Evolutionary conservation across 2,888 invertebrate genomes (phyloP), one percentile per base, ranked within the genome.

Genomic region (Lucinisca nassula): DNA sequence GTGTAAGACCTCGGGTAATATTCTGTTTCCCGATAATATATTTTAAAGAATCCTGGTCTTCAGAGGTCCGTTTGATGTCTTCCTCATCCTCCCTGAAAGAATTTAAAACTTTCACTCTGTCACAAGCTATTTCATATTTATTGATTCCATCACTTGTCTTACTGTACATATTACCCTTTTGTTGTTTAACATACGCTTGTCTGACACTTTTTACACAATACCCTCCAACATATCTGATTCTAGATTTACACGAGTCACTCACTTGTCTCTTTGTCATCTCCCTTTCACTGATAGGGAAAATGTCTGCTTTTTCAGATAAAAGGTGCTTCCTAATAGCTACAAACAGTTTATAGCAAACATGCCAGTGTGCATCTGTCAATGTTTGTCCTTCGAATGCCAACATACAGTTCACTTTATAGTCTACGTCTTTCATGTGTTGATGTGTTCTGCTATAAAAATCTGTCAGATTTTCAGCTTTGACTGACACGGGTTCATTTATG

Each of bases 141-240:
- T 21, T 0, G 21, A 72, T n/a, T 24, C n/a, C 55, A 17, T 58
- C 27, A 45, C 24, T 24, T n/a, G 58, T 45, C 2, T 72, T 58
- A 21, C 17, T 58, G 30, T 74, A 74, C 45, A 32, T 35, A n/a
- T 40, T 74, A 55, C 37, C 35, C 10, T 12, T 55, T 27, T 38
- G 12, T 14, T 27, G 38, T 40, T 55, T 74, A 21, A 38, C 32
- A 38, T 80, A 55, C n/a, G 51, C 24, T 24, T 80, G 24, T 24
- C 74, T 49, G 1, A 80, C 4, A 17, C 27, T 74, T 35, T 55
- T 30, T 0, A 80, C 21, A 49, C 80, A 80, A 37, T 51, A 80
- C 6, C 80, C 80, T 35, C 55, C 51, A 0, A 80, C 80, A 80
- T 80, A 74, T 21, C 80, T 80, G 14, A 80, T 32, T 58, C 72